Percentiles rank a stretch among this genome's conserved stretches.
Conservation (phyloP, 2,113 vertebrate species). For the Mohoua ochrocephala region DNA sequence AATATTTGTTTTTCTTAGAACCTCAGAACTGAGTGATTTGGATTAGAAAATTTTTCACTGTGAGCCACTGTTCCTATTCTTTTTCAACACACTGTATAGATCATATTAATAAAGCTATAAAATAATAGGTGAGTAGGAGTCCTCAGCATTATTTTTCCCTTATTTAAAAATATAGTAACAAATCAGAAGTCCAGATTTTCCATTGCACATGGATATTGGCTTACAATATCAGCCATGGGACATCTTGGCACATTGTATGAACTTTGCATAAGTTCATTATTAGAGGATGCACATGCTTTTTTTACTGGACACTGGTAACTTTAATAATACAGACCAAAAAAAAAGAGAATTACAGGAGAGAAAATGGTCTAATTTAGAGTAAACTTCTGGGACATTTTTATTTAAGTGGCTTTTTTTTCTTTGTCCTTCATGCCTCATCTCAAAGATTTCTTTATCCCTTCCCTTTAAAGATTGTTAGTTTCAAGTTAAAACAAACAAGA, state of each 20-base stretch:
- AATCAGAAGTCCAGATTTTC: neutral
- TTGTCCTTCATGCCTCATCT: neutral
- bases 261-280: neutral
- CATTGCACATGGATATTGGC: neutral
- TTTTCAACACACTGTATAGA: neutral
- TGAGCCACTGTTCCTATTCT: neutral
- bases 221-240: neutral
- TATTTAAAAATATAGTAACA: neutral
- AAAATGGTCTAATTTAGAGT: neutral
- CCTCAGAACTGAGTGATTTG: neutral
- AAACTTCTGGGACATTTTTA: neutral
- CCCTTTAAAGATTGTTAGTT: neutral
- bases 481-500: neutral
- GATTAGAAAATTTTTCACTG: neutral
- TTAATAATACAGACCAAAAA: neutral
- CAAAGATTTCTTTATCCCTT: neutral
- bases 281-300: neutral
- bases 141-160: neutral
- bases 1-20: slow-evolving; percentile 52
- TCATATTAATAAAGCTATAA: neutral
- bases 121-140: neutral
- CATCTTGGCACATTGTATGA: neutral
- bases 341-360: neutral
- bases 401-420: neutral
- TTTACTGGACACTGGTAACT: neutral